A percentile compares a stretch with the other conserved stretches of the same genome.
phyloP scores from a whole-genome alignment of 2,113 vertebrate species.

The Larimichthys polyactis region DNA sequence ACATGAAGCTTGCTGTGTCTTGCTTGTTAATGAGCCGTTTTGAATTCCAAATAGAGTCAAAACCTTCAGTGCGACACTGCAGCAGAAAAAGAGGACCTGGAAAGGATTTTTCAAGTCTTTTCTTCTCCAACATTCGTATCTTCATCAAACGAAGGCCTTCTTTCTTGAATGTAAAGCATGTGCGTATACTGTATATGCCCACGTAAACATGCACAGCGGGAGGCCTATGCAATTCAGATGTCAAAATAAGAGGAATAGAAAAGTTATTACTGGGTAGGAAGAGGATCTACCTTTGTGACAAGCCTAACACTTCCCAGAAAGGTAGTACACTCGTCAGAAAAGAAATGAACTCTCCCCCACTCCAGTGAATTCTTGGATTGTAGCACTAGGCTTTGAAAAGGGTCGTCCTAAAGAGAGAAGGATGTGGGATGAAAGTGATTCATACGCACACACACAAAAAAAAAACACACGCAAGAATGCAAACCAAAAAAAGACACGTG shows the following conservation, averaged over 20 bases:
- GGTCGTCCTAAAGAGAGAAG: constrained; percentile 47
- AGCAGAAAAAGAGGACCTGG: not conserved
- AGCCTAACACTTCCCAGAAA: not conserved
- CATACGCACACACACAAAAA: constrained; percentile 25
- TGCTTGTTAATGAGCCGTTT: constrained; percentile 23
- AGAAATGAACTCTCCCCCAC: not conserved
- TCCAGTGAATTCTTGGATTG: constrained; percentile 37
- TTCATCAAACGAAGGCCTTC: not conserved
- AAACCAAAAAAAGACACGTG: constrained; percentile 61
- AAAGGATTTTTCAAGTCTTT: not conserved
- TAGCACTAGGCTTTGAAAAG: constrained; percentile 47
- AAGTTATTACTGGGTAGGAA: not conserved
- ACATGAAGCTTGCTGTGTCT: not conserved
- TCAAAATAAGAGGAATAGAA: not conserved
- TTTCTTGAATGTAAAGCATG: not conserved
- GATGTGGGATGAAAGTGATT: constrained; percentile 70
- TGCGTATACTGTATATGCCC: not conserved
- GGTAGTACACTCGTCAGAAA: not conserved
- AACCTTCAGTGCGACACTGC: not conserved
- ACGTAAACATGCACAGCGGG: not conserved
- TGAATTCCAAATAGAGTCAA: constrained; percentile 7
- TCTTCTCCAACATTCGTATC: not conserved
- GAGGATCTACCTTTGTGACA: not conserved
- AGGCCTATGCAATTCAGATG: not conserved
- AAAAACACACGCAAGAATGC: constrained; percentile 14